These are phyloP conservation scores for Gambelia wislizenii DNA, from an alignment of 2,797 vertebrate species.

Conservation along the genomic window DNA sequence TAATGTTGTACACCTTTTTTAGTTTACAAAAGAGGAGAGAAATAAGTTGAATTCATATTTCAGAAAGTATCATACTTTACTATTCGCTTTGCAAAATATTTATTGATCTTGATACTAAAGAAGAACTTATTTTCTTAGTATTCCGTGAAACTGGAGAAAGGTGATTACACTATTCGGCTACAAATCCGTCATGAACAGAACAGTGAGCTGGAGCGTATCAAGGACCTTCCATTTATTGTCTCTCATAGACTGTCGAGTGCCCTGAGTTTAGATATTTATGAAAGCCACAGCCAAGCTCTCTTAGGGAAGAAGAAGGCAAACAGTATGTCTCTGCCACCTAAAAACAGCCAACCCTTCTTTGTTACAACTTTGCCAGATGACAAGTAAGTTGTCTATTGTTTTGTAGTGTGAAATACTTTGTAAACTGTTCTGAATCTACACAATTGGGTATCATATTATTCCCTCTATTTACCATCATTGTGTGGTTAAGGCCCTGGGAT, in stretches of 20 bases:
- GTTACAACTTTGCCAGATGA: conserved; percentile 93
- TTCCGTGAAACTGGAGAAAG: conserved; percentile 97
- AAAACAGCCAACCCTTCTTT: conserved; percentile 91
- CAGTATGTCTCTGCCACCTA: conserved; percentile 89
- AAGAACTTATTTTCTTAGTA: conserved; percentile 83
- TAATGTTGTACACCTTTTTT: neutral
- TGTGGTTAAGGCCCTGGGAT: neutral
- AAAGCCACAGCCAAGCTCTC: conserved; percentile 92
- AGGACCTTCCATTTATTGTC: conserved; percentile 94
- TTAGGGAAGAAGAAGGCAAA: conserved; percentile 96
- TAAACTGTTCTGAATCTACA: neutral
- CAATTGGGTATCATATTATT: neutral
- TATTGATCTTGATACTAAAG: conserved; percentile 51
- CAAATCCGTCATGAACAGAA: conserved; percentile 97
- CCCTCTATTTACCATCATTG: neutral
- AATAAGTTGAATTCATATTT: neutral
- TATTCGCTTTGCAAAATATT: neutral
- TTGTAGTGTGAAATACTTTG: neutral
- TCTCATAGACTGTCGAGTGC: conserved; percentile 95
- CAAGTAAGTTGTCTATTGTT: conserved; percentile 86
- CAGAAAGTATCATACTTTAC: neutral
- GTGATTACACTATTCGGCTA: conserved; percentile 94
- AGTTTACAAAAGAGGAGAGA: neutral
- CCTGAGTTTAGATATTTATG: conserved; percentile 93
- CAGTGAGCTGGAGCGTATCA: conserved; percentile 94